Evolutionary conservation across 2,797 vertebrate genomes (phyloP).

Genomic region (Oryzias sinensis): DNA sequence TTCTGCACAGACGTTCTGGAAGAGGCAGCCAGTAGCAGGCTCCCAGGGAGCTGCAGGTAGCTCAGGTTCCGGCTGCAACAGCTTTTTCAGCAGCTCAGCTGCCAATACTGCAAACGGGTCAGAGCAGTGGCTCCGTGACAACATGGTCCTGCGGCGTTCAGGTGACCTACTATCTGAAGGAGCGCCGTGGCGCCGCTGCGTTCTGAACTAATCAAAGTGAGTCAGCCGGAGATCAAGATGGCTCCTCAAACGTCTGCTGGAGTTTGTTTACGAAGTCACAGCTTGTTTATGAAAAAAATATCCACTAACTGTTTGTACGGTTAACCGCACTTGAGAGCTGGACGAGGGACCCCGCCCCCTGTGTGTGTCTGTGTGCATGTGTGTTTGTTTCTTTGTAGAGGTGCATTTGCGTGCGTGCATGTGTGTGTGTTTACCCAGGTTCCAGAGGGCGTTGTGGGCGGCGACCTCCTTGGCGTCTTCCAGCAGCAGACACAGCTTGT

Average conservation of each 20-base stretch:
- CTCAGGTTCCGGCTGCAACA: background rate
- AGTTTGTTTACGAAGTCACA: no score
- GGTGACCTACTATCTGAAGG: background rate
- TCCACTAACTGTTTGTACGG: no score
- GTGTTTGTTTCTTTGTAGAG: no score
- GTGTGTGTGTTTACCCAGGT: slow-evolving; percentile 51
- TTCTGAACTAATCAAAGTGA: slow-evolving; percentile 1
- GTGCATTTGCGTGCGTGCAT: slow-evolving; percentile 8
- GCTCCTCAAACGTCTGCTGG: no score
- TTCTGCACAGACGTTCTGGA: slow-evolving; percentile 6
- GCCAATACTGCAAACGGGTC: no score
- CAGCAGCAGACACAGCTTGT: slow-evolving; percentile 85
- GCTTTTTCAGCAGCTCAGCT: no score
- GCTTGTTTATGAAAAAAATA: no score
- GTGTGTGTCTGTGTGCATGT: no score
- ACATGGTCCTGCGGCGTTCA: background rate
- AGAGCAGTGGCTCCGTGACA: no score
- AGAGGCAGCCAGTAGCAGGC: background rate
- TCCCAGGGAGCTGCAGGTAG: slow-evolving; percentile 16
- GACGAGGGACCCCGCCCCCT: no score
- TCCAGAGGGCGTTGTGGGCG: slow-evolving; percentile 83
- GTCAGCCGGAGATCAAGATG: background rate
- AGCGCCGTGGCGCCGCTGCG: background rate
- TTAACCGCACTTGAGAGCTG: no score
- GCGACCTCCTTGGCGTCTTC: slow-evolving; percentile 92